These are phyloP conservation scores for Pantala flavescens DNA, from an alignment of 1,140 invertebrate species.

Conservation along the genomic window DNA sequence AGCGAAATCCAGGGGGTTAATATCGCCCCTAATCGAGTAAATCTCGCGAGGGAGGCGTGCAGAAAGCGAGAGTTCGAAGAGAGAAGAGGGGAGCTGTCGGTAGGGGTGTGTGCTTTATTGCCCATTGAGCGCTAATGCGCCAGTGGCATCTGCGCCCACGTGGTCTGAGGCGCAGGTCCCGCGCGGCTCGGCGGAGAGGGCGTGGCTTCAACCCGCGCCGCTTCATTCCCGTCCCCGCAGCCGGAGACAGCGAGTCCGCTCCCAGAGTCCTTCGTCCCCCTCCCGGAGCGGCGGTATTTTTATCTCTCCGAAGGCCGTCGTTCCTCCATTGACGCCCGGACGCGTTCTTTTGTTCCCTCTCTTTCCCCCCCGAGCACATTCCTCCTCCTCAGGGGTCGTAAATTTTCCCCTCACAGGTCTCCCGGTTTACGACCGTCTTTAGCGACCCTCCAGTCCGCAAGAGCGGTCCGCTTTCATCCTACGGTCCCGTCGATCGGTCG, in stretches of 20 bases:
- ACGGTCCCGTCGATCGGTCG: too few relatives aligned
- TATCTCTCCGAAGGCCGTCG: too few relatives aligned
- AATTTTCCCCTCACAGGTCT: too few relatives aligned
- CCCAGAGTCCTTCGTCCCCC: background rate
- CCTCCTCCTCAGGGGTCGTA: background rate
- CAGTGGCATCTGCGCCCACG: conserved; percentile 5
- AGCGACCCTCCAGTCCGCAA: too few relatives aligned
- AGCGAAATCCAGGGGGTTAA: too few relatives aligned
- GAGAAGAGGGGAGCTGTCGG: background rate
- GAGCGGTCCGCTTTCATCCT: too few relatives aligned
- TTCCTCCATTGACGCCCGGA: too few relatives aligned
- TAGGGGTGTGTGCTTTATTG: conserved; percentile 4
- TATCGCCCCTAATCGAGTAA: too few relatives aligned
- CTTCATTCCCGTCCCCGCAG: background rate
- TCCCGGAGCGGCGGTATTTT: background rate
- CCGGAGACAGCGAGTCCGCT: background rate
- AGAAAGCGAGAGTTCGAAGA: background rate
- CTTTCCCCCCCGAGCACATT: background rate
- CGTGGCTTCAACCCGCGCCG: background rate
- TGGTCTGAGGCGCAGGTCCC: background rate
- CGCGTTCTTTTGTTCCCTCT: background rate
- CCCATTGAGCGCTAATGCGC: background rate
- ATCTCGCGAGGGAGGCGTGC: background rate
- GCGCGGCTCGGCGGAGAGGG: background rate
- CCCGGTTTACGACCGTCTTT: too few relatives aligned